phyloP scores from a whole-genome alignment of 2,113 vertebrate species.

The Apus apus region DNA sequence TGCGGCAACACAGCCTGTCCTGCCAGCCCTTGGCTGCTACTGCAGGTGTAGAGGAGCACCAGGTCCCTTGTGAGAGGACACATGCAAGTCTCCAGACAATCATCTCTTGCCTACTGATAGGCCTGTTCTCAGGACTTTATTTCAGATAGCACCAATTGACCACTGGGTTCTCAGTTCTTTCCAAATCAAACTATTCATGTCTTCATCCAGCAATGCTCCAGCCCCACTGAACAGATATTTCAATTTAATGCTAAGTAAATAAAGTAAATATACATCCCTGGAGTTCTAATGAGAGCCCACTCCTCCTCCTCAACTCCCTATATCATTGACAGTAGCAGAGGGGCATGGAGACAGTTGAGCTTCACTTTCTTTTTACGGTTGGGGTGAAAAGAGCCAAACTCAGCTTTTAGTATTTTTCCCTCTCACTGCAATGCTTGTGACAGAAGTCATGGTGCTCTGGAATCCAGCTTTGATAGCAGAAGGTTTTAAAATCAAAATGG shows the following conservation, averaged over 20 bases:
- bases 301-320: not conserved
- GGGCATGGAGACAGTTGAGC: not conserved
- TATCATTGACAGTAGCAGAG: not conserved
- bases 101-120: not conserved
- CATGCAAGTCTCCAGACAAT: fast-evolving
- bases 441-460: not conserved
- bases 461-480: not conserved
- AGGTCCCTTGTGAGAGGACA: not conserved
- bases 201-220: not conserved
- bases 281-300: not conserved
- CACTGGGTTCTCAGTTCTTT: not conserved
- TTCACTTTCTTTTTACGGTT: not conserved
- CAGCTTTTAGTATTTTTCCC: not conserved
- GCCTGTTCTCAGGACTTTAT: not conserved
- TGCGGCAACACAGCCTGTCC: not conserved
- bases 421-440: not conserved
- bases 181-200: not conserved
- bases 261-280: not conserved
- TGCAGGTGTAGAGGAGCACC: not conserved
- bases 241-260: not conserved
- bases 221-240: not conserved
- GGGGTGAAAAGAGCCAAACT: not conserved
- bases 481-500: not conserved
- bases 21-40: not conserved
- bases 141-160: not conserved